Evolutionary conservation across 2,113 vertebrate species (phyloP).

Genomic region (Lathamus discolor): DNA sequence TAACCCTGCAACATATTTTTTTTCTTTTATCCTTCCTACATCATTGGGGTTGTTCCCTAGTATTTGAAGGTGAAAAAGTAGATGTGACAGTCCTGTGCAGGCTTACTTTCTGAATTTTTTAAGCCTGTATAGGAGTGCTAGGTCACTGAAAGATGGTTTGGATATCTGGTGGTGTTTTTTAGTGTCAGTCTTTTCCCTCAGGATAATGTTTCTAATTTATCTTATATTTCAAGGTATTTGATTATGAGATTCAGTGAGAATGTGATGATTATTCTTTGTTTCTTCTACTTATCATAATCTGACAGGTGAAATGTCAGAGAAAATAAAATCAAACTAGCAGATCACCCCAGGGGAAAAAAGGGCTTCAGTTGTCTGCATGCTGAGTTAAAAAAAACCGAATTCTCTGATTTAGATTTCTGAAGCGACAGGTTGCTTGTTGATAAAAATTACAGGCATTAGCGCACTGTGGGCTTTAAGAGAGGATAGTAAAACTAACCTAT

Average conservation of each 20-base stretch:
- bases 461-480: background rate
- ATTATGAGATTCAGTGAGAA: conserved; percentile 54
- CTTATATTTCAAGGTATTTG: conserved; percentile 53
- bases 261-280: conserved; percentile 58
- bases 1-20: background rate
- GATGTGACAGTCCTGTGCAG: background rate
- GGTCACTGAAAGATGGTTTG: background rate
- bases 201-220: conserved; percentile 47
- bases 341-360: conserved; percentile 21
- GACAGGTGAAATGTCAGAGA: conserved; percentile 66
- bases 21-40: background rate
- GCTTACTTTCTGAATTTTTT: background rate
- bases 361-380: conserved; percentile 5
- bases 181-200: conserved; percentile 2
- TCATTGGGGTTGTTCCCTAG: background rate
- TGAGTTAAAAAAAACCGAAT: background rate
- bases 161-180: background rate
- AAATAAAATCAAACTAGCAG: conserved; percentile 61
- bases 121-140: background rate
- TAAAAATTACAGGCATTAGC: background rate
- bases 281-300: conserved; percentile 65
- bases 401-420: conserved; percentile 11
- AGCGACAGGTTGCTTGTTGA: background rate
- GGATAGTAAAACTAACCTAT: background rate
- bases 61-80: background rate